Base-by-base conservation (phyloP, 2,797 vertebrate species). In the Mallotus villosus region DNA sequence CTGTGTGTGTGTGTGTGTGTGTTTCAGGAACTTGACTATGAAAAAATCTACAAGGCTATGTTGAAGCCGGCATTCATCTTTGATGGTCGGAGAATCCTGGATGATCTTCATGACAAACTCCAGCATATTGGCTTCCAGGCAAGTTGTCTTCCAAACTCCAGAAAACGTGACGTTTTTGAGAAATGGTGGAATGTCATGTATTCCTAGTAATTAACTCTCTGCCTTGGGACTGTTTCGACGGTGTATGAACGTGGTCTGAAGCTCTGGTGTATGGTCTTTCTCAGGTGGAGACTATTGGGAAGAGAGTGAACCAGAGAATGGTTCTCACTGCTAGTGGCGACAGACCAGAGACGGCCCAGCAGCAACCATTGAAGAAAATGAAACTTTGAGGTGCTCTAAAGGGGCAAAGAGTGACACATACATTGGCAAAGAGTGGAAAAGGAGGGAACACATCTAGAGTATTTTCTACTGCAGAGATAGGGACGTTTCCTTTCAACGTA, bases 11-110 rank as follows among this genome's bases (percentile, higher is more conserved):
- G 37, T 41, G 16, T 37, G 2, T 34, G 2, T 67, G 27, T 32
- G 3, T 63, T 74, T 32, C 67, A 88, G 83, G 79, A 88, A 53
- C 67, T 85, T 55, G 81, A 82, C 77, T 88, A 81, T 16, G 74
- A 86, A 58, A 19, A 21, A 24, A 85, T 85, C 68, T 86, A 76
- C 19, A 74, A 75, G 29, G 78, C 74, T 7, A 84, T 81, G 77
- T 60, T 87, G 64, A 87, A 86, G 34, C 86, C 86, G 0, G 86
- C 86, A 2, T 87, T 86, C 71, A 83, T 87, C 29, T 87, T 87
- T 63, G 86, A 87, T 34, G 86, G 86, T 3, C 80, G 86, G 27
- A 78, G 86, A 27, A 86, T 87, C 59, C 73, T 87, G 58, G 86
- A 87, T 37, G 59, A 70, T 49, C 65, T 86, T 37, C 78, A 87